Conservation (phyloP, 1,140 invertebrate genomes). For the Zaprionus gabonicus region DNA sequence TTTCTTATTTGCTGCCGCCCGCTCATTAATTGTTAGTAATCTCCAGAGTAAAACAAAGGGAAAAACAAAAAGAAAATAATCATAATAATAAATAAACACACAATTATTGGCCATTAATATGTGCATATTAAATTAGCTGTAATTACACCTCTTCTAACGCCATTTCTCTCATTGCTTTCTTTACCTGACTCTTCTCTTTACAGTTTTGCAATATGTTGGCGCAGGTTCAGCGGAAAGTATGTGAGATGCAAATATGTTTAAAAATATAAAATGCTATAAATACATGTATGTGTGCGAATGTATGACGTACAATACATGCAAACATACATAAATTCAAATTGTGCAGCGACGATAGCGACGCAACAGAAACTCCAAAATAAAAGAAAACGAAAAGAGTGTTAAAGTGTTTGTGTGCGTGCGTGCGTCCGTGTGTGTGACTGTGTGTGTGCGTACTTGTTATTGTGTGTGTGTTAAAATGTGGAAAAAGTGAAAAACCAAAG, state of each 20-base stretch:
- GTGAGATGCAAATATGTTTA: conserved; percentile 49
- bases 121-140: conserved; percentile 22
- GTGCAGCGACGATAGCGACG: conserved; percentile 15
- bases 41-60: not conserved
- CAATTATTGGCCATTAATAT: not conserved
- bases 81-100: conserved; percentile 20
- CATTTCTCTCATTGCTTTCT: conserved; percentile 22
- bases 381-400: conserved; percentile 36
- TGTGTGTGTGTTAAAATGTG: conserved; percentile 36
- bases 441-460: conserved; percentile 10
- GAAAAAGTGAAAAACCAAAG: conserved; percentile 48
- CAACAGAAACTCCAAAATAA: conserved; percentile 48
- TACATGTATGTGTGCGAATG: conserved; percentile 23
- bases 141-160: conserved; percentile 29
- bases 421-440: conserved; percentile 1
- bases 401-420: conserved; percentile 11
- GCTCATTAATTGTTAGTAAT: conserved; percentile 61
- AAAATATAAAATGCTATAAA: conserved; percentile 63
- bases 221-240: conserved; percentile 70
- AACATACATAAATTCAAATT: conserved; percentile 13
- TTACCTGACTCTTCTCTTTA: conserved; percentile 45
- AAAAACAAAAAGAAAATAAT: conserved; percentile 8
- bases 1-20: conserved; percentile 71
- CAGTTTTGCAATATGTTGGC: conserved; percentile 68
- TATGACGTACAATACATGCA: not conserved